Evolutionary conservation across 2,113 vertebrate species (phyloP), one percentile per base, ranked within the genome.

Genomic region (Marmota flaviventris): DNA sequence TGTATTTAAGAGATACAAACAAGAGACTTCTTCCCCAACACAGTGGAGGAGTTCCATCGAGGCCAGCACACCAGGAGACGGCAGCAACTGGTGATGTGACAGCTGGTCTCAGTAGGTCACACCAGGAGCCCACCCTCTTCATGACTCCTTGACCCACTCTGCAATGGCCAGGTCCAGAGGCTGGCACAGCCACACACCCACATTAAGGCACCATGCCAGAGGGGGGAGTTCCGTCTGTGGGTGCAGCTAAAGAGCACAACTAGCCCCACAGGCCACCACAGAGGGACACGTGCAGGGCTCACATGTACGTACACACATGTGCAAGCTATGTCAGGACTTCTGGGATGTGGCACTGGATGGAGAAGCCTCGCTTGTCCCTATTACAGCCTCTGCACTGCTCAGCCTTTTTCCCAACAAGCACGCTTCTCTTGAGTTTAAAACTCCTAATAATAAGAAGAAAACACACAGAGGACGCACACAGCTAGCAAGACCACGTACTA

Each of bases 1-100:
- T 17, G 45, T 24, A 13, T 69, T 90, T 79, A 92, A 25, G 51
- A 84, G 53, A 34, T 18, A 39, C 7, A 73, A 73, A 91, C 75
- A 92, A 93, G 93, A 87, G 48, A 58, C 22, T 37, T 95, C 39
- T 91, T 89, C 53, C 78, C 61, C 82, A 91, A 63, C 22, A 42
- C 10, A 89, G 53, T 56, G 34, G 78, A 89, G 18, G 77, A 89
- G 22, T 25, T 34, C 58, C 88, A 63, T 22, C 8, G 67, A 34
- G 94, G 93, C 58, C 51, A 75, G 93, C 8, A 10, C 10, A 10
- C 63, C 2, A 48, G 22, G 5, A 81, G 32, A 42, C 1, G n/a
- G 58, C 22, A 34, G 2, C 39, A 25, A 1, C 2, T 2, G 1
- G 13, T 12, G 8, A 1, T 12, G 29, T 8, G 48, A 7, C 8